These are phyloP conservation scores for Polypedilum vanderplanki DNA, from an alignment of 1,140 invertebrate genomes.

Conservation along the genomic window DNA sequence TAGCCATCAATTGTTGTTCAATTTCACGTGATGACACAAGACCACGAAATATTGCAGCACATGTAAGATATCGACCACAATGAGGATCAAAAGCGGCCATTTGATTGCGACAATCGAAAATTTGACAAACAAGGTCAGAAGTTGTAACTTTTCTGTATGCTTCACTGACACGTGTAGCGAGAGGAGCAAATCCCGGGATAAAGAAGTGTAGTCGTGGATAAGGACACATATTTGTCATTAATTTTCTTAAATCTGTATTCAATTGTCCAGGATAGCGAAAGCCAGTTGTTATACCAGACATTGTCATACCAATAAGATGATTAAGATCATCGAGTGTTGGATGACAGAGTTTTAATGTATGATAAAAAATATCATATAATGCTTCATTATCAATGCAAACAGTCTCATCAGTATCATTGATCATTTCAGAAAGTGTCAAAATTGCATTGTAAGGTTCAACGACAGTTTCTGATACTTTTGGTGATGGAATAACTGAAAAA, in stretches of 20 bases:
- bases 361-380: slow-evolving; percentile 72
- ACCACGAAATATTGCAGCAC: slow-evolving; percentile 70
- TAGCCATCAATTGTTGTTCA: slow-evolving; percentile 61
- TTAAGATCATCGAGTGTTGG: slow-evolving; percentile 61
- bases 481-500: slow-evolving; percentile 62
- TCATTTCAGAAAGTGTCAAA: slow-evolving; percentile 64
- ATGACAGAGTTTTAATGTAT: slow-evolving; percentile 63
- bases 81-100: too few relatives aligned
- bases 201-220: slow-evolving; percentile 74
- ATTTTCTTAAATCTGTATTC: slow-evolving; percentile 64
- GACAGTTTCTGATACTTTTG: slow-evolving; percentile 68
- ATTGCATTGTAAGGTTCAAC: slow-evolving; percentile 74
- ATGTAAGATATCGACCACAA: slow-evolving; percentile 57
- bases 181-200: slow-evolving; percentile 69
- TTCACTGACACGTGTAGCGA: too few relatives aligned
- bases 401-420: slow-evolving; percentile 69
- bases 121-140: too few relatives aligned
- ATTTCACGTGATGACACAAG: slow-evolving; percentile 54
- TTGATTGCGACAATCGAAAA: too few relatives aligned
- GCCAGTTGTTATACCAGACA: slow-evolving; percentile 68
- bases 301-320: slow-evolving; percentile 57
- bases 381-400: slow-evolving; percentile 81
- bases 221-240: slow-evolving; percentile 71
- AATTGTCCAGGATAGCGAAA: slow-evolving; percentile 67
- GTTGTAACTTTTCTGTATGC: too few relatives aligned